Conservation (phyloP, 2,797 vertebrate genomes). For the Calcarius lapponicus region DNA sequence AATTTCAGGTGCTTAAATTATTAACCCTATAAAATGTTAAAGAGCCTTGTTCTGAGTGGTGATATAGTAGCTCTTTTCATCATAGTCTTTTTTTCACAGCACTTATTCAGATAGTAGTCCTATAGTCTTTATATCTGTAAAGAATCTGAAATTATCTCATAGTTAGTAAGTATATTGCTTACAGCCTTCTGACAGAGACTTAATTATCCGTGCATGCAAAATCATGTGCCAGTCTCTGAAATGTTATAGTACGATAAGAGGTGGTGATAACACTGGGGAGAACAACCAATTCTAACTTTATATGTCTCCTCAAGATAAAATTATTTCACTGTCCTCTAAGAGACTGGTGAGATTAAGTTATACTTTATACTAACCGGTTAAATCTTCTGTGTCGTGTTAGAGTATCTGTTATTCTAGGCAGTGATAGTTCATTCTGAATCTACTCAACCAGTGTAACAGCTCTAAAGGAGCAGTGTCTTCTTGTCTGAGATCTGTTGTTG, state of each 20-base stretch:
- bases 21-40: not conserved
- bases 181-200: not conserved
- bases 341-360: not conserved
- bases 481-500: not conserved
- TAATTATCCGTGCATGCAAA: not conserved
- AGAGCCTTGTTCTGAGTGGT: not conserved
- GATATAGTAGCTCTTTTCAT: not conserved
- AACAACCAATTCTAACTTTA: not conserved
- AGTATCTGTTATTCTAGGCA: not conserved
- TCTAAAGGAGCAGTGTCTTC: not conserved
- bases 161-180: not conserved
- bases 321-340: not conserved
- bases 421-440: not conserved
- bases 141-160: not conserved
- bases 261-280: not conserved
- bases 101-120: not conserved
- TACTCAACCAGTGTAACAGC: not conserved
- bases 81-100: not conserved
- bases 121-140: not conserved
- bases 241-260: not conserved
- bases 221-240: not conserved
- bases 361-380: not conserved
- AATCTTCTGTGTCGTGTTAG: not conserved
- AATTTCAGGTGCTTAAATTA: not conserved
- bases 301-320: not conserved